These are phyloP conservation scores for Siniperca scherzeri DNA, from an alignment of 2,797 vertebrate species.

Conservation along the genomic window DNA sequence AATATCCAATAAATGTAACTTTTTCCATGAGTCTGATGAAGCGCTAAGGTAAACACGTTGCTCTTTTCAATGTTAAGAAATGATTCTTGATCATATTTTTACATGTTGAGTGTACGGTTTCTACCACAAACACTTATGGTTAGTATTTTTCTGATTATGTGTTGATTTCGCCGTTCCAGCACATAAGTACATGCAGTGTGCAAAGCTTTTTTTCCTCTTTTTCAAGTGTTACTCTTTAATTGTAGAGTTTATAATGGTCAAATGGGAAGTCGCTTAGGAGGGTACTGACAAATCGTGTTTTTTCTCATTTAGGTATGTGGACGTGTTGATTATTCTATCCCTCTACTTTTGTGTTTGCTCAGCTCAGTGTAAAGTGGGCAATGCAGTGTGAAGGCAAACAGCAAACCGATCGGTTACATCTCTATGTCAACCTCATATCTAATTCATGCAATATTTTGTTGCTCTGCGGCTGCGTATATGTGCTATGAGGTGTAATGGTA, in stretches of 20 bases:
- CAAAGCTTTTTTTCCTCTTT: not conserved
- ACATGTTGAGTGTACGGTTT: not conserved
- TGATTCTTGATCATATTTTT: not conserved
- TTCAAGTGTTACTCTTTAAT: not conserved
- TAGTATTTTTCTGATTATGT: not conserved
- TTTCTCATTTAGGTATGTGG: too few species aligned
- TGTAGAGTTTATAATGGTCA: not conserved
- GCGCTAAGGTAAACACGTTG: not conserved
- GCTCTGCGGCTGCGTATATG: constrained; percentile 44
- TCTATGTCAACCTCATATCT: constrained; percentile 74
- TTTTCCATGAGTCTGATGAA: constrained; percentile 2
- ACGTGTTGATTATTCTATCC: not conserved
- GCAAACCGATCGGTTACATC: constrained; percentile 57
- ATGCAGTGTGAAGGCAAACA: constrained; percentile 49
- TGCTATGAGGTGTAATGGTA: constrained; percentile 16
- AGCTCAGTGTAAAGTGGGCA: constrained; percentile 25
- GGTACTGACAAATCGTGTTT: too few species aligned
- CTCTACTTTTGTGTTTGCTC: constrained; percentile 4
- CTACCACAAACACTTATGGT: not conserved
- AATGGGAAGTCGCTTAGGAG: too few species aligned
- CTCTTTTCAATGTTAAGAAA: not conserved
- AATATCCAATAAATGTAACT: not conserved
- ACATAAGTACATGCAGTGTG: not conserved
- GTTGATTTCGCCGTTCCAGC: not conserved
- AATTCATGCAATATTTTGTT: constrained; percentile 76